A percentile compares a stretch with the other conserved stretches of the same genome.
Conservation (phyloP, 2,797 vertebrate species). For the Microhierax caerulescens region DNA sequence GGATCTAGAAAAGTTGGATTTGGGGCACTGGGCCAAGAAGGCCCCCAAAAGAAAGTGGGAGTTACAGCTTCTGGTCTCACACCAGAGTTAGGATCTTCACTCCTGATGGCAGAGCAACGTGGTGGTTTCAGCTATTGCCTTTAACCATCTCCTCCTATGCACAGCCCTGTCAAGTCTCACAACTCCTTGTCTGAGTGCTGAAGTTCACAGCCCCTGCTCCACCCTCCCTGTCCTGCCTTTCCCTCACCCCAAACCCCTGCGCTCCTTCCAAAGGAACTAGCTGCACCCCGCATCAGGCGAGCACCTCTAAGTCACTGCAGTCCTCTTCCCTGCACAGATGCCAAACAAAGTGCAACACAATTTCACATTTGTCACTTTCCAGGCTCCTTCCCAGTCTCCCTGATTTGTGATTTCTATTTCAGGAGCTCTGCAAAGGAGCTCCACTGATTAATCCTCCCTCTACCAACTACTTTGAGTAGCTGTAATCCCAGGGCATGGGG, state of each 20-base stretch:
- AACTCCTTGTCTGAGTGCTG: not conserved
- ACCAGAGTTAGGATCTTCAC: not conserved
- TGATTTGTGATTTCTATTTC: conserved; percentile 72
- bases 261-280: not conserved
- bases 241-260: not conserved
- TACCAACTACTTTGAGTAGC: conserved; percentile 48
- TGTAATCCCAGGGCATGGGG: conserved; percentile 42
- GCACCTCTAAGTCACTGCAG: not conserved
- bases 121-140: not conserved
- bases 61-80: not conserved
- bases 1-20: not conserved
- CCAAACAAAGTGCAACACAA: conserved; percentile 22
- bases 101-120: not conserved
- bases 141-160: not conserved
- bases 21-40: not conserved
- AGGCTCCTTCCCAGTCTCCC: conserved; percentile 20
- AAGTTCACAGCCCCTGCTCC: not conserved
- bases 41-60: not conserved
- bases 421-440: conserved; percentile 39
- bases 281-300: not conserved
- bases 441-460: conserved; percentile 64
- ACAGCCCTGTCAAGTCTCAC: not conserved
- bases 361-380: conserved; percentile 48
- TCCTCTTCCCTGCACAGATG: not conserved
- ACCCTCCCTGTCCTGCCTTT: not conserved